Conservation (phyloP, 2,113 vertebrate genomes). For the Ameiurus melas region DNA sequence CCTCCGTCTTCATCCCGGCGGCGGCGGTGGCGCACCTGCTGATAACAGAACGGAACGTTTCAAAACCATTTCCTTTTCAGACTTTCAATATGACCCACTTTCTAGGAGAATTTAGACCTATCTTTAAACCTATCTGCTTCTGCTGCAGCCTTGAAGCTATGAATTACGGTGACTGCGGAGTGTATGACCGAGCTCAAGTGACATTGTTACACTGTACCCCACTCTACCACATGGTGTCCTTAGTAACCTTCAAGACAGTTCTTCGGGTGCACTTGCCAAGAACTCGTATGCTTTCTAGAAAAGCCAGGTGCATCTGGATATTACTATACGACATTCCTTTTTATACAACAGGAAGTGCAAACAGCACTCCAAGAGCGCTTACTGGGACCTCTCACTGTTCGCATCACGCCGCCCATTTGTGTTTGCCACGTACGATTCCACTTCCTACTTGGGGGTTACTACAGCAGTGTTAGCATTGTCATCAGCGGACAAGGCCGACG, state of each 20-base stretch:
- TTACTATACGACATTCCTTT: neutral
- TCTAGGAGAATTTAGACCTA: neutral
- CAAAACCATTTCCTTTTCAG: slow-evolving; percentile 2
- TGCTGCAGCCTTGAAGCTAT: neutral
- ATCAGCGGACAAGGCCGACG: neutral
- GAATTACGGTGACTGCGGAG: neutral
- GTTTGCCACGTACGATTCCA: neutral
- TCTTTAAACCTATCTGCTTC: slow-evolving; percentile 37
- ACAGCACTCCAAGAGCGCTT: neutral
- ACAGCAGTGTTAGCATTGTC: neutral
- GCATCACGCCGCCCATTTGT: neutral
- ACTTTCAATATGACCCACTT: slow-evolving; percentile 29
- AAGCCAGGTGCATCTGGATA: neutral
- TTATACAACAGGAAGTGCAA: neutral
- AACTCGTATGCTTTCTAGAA: neutral
- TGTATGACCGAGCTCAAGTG: slow-evolving; percentile 6
- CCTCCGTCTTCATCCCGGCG: neutral
- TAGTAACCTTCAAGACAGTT: slow-evolving; percentile 34
- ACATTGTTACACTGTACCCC: slow-evolving; percentile 5
- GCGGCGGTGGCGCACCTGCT: slow-evolving; percentile 12
- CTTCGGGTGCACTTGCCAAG: neutral
- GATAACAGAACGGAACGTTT: slow-evolving; percentile 5
- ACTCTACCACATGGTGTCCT: slow-evolving; percentile 39
- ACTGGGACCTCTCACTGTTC: neutral
- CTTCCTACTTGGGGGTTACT: neutral